Conservation (phyloP, 2,888 invertebrate genomes). For the Parelbella ahira region DNA sequence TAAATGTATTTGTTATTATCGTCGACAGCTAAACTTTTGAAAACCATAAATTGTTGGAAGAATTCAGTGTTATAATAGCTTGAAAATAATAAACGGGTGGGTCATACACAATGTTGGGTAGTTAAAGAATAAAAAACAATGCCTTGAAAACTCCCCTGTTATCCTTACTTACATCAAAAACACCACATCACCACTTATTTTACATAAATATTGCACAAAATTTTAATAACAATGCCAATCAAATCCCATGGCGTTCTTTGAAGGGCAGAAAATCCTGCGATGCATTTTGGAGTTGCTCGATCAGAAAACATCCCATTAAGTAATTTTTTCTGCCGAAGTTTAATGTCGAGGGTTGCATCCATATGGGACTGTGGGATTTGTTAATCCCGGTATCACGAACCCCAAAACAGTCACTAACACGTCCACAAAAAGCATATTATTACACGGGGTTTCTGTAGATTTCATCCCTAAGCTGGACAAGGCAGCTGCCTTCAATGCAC, state of each 20-base stretch:
- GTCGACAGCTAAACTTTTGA: too few species aligned
- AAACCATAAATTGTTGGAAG: too few species aligned
- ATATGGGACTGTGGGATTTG: constrained; percentile 67
- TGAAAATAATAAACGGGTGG: too few species aligned
- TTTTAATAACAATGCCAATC: constrained; percentile 32
- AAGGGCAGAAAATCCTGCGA: constrained; percentile 34
- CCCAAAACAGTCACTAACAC: constrained; percentile 36
- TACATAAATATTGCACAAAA: constrained; percentile 28
- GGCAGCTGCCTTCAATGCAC: constrained; percentile 70
- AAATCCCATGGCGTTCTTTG: constrained; percentile 36
- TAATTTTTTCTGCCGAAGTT: constrained; percentile 73
- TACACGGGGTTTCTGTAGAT: background rate
- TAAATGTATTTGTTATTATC: too few species aligned
- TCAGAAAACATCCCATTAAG: constrained; percentile 77
- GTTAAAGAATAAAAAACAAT: too few species aligned
- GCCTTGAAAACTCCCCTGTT: too few species aligned
- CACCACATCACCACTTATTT: constrained; percentile 19
- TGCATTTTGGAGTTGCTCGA: constrained; percentile 53
- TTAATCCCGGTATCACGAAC: constrained; percentile 29
- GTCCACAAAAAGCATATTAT: background rate
- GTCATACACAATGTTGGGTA: too few species aligned
- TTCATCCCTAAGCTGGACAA: constrained; percentile 35
- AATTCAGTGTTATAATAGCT: too few species aligned
- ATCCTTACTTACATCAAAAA: constrained; percentile 3
- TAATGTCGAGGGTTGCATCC: constrained; percentile 72